Evolutionary conservation across 2,888 invertebrate species (phyloP), one percentile per base, ranked within the genome.

Genomic region (Leptogaster cylindrica): DNA sequence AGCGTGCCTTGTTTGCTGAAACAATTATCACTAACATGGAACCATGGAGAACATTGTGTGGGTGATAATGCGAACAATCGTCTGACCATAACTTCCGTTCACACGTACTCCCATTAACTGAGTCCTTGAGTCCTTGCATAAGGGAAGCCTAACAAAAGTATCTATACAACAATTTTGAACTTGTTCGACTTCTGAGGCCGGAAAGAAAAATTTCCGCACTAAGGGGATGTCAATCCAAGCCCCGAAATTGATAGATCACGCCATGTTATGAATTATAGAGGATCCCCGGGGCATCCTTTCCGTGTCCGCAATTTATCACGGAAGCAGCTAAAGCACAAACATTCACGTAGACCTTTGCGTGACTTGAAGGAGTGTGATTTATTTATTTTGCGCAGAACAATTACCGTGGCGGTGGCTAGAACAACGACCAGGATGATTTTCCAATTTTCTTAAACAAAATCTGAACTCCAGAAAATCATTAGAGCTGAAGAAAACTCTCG

Each of bases 261-360:
- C 55, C 16, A 55, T 25, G 25, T 25, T 23, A 12, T 23, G 25
- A 12, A 55, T 36, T 55, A 36, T 36, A 55, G 39, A 55, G 12
- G 55, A 55, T 55, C 55, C 55, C 55, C 10, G 55, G 36, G 55
- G 55, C 20, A 20, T 36, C 12, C 39, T 23, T 55, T 55, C 39
- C 55, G 39, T 55, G 55, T 14, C 36, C 12, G 31, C 36, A 36
- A 55, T 55, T 55, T 39, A 55, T 55, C 55, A 55, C 55, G 55
- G 55, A 55, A 55, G 55, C 55, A 20, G 7, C 55, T 36, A 55
- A 55, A 55, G 71, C 68, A 68, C 67, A 72, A 72, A 71, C 71
- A 71, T 72, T 70, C 71, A 71, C 71, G 69, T 72, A 39, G 55
- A 55, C 39, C 36, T 55, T 55, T 55, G 55, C 55, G 55, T 55